These are phyloP conservation scores for Ptilodon capucinus DNA, from an alignment of 2,888 invertebrate genomes.

Conservation along the genomic window DNA sequence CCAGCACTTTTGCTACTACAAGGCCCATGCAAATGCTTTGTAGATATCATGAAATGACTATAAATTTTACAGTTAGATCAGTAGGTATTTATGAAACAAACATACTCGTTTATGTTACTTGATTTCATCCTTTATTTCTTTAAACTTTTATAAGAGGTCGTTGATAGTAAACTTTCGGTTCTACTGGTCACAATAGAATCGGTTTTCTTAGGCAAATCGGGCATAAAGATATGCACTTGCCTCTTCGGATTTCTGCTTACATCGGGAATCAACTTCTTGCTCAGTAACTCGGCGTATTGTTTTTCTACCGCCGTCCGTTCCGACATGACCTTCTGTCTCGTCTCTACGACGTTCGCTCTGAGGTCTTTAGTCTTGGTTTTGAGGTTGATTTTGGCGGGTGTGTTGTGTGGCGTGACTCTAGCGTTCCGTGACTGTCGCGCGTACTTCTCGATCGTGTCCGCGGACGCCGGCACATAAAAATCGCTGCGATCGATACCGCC, in stretches of 20 bases:
- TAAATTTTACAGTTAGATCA: no score
- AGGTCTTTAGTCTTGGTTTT: slow-evolving; percentile 61
- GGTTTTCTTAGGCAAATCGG: slow-evolving; percentile 83
- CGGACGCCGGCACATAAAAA: slow-evolving; percentile 70
- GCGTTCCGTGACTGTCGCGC: slow-evolving; percentile 75
- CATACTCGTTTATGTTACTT: no score
- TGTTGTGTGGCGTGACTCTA: slow-evolving; percentile 62
- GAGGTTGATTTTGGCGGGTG: slow-evolving; percentile 45
- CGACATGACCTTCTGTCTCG: slow-evolving; percentile 63
- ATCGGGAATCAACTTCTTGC: slow-evolving; percentile 70
- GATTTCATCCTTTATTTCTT: slow-evolving; percentile 42
- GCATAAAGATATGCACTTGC: slow-evolving; percentile 90
- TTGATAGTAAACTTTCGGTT: slow-evolving; percentile 64
- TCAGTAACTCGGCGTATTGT: slow-evolving; percentile 71
- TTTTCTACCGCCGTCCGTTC: slow-evolving; percentile 67
- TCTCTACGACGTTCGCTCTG: slow-evolving; percentile 56
- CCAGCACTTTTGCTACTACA: no score
- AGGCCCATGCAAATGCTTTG: no score
- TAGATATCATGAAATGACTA: no score
- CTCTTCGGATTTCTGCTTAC: slow-evolving; percentile 74
- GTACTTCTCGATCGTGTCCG: slow-evolving; percentile 77
- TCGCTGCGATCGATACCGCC: slow-evolving; percentile 70
- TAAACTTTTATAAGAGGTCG: slow-evolving; percentile 40
- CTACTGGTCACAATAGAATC: slow-evolving; percentile 52
- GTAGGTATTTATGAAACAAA: no score